phyloP scores from a whole-genome alignment of 2,113 vertebrate species.

The Alethe diademata region DNA sequence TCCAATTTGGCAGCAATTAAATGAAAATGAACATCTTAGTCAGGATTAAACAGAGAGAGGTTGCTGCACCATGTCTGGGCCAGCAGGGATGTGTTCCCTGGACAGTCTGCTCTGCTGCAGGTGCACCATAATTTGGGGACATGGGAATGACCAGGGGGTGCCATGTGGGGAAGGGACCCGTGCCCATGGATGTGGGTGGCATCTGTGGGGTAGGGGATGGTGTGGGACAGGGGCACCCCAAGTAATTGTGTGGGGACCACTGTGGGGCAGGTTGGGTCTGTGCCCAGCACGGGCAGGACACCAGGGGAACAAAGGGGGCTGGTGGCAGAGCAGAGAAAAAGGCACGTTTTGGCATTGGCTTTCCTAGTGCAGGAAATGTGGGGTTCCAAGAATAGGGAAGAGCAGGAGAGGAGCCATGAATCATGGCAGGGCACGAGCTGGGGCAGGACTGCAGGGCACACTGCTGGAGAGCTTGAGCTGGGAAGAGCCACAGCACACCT shows the following conservation, averaged over 20 bases:
- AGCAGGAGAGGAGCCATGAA: neutral
- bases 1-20: neutral
- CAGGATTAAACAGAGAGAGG: neutral
- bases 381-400: neutral
- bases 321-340: neutral
- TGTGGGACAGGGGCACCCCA: neutral
- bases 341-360: neutral
- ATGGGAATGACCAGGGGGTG: neutral
- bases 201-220: neutral
- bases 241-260: neutral
- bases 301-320: rapidly evolving
- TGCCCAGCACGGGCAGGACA: neutral
- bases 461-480: no score
- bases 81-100: neutral
- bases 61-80: neutral
- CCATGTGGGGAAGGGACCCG: rapidly evolving
- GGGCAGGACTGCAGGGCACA: neutral
- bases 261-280: neutral
- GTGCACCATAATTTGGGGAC: rapidly evolving
- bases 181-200: neutral
- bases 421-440: neutral
- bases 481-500: neutral
- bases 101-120: rapidly evolving
- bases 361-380: neutral
- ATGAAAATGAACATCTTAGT: neutral